These are phyloP conservation scores for Cataglyphis altisquamis DNA, from an alignment of 2,888 invertebrate species.

Conservation along the genomic window DNA sequence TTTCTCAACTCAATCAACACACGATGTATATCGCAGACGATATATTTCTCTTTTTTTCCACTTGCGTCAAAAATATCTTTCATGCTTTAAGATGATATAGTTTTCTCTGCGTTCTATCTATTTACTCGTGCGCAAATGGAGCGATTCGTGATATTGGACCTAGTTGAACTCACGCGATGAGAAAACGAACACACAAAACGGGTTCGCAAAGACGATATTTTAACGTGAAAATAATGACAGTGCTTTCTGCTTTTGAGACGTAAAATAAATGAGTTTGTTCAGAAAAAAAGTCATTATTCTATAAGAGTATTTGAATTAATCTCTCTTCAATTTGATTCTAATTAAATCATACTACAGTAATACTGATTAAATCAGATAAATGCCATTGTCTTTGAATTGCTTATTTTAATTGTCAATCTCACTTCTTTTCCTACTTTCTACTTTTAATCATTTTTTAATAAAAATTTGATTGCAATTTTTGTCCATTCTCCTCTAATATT, in stretches of 20 bases:
- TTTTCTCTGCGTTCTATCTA: not conserved
- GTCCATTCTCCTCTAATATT: not conserved
- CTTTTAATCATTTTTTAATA: not conserved
- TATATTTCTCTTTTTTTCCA: constrained; percentile 9
- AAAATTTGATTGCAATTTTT: not conserved
- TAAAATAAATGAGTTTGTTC: constrained; percentile 22
- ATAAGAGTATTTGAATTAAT: constrained; percentile 24
- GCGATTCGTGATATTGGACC: constrained; percentile 37
- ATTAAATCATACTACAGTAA: constrained; percentile 19
- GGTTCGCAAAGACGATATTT: constrained; percentile 35
- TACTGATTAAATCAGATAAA: not conserved
- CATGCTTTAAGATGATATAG: not conserved
- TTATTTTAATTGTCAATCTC: not conserved
- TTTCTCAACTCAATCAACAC: constrained; percentile 25
- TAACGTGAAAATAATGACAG: constrained; percentile 40
- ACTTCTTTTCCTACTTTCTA: not conserved
- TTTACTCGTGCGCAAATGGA: constrained; percentile 42
- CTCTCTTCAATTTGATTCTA: not conserved
- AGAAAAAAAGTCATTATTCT: constrained; percentile 20
- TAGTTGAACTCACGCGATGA: constrained; percentile 29
- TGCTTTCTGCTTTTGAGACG: constrained; percentile 11
- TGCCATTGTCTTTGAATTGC: constrained; percentile 9
- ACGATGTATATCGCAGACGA: constrained; percentile 8
- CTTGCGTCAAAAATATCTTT: constrained; percentile 1
- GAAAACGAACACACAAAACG: not conserved